Evolutionary conservation across 2,888 invertebrate genomes (phyloP), one percentile per base, ranked within the genome.

Genomic region (Lordiphosa fenestrarum): DNA sequence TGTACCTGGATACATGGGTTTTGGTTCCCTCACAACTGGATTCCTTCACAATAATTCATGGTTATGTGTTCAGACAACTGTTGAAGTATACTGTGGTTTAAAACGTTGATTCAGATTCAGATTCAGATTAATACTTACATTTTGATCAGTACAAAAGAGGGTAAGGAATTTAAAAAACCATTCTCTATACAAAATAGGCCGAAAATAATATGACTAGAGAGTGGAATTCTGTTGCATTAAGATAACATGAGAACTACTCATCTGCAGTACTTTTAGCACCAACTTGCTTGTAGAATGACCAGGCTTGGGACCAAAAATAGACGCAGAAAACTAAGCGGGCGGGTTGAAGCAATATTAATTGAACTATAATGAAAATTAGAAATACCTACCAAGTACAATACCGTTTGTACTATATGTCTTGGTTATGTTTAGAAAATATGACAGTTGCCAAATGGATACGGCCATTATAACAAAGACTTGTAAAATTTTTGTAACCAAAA

Each of bases 281-380:
- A 3, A 36, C 3, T 33, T 10, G 35, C 35, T 35, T 10, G 3
- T n/a, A 21, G 7, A 19, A 35, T 6, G 46, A 46, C 6, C 3
- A 46, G 1, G 46, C 46, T 6, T 19, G 3, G 35, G 33, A 10
- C 35, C 35, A 46, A 19, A 46, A 46, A 6, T 46, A 46, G 3
- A 19, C n/a, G n/a, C 46, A 9, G 0, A 19, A 4, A 3, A 10
- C 46, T 46, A n/a, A 19, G 19, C 19, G n/a, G 25, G 15, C 15
- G 15, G 15, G 1, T 13, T 15, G 3, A 9, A 5, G 13, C 30
- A 25, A 6, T 21, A 15, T 9, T 7, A 25, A 15, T 4, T 9
- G 9, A 15, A 9, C 19, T 19, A 44, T 9, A 9, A 1, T 33
- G n/a, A 6, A 6, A 2, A 2, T 6, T 9, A 23, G 4, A 6